A percentile compares a stretch with the other conserved stretches of the same genome.
These are phyloP conservation scores for Charaxes varanes DNA, from an alignment of 1,140 invertebrate genomes.

Conservation along the genomic window DNA sequence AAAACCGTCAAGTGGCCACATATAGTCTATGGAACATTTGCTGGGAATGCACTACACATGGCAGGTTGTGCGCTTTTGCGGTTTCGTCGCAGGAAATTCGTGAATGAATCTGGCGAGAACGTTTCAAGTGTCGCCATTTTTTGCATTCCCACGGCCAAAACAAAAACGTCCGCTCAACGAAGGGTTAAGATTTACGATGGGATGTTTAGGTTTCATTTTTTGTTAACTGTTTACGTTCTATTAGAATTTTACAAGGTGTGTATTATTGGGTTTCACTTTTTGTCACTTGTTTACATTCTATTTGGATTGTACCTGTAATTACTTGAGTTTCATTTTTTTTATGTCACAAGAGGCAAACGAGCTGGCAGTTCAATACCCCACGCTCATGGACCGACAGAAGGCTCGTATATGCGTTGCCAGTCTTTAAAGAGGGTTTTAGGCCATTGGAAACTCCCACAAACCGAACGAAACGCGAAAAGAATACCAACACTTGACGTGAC, in stretches of 20 bases:
- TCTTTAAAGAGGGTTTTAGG: too few species aligned
- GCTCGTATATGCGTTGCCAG: too few species aligned
- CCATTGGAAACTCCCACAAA: too few species aligned
- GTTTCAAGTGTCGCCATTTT: conserved; percentile 37
- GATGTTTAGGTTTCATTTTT: conserved; percentile 19
- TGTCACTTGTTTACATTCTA: too few species aligned
- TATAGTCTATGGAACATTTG: conserved; percentile 28
- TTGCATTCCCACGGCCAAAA: conserved; percentile 59
- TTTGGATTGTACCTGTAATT: too few species aligned
- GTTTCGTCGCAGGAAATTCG: conserved; percentile 62
- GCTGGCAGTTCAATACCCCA: too few species aligned
- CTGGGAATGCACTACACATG: conserved; percentile 30
- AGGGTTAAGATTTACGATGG: conserved; percentile 37
- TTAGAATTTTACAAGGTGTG: background rate
- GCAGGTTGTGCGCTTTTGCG: conserved; percentile 60
- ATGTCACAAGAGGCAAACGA: background rate
- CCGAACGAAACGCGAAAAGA: too few species aligned
- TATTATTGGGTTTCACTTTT: background rate
- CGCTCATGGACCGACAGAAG: too few species aligned
- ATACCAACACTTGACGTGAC: too few species aligned
- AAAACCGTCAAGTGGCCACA: conserved; percentile 34
- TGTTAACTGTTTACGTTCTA: background rate
- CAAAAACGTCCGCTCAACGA: conserved; percentile 18
- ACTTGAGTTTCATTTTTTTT: conserved; percentile 1
- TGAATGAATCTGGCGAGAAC: conserved; percentile 50